phyloP scores from a whole-genome alignment of 2,888 invertebrate genomes.

The Odontothrips loti region DNA sequence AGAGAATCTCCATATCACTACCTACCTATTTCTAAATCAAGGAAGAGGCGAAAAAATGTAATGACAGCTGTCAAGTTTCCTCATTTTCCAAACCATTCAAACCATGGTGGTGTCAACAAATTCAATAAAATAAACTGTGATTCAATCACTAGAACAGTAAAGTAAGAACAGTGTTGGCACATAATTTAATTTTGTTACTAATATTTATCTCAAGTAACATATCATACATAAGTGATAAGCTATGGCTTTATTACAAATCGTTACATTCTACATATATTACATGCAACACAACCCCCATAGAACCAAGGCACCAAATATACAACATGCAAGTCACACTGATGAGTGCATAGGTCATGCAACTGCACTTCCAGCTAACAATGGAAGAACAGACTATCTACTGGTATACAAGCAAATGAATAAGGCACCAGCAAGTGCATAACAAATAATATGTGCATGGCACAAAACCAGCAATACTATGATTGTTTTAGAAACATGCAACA shows the following conservation, averaged over 20 bases:
- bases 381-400: background rate
- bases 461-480: background rate
- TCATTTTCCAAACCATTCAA: background rate
- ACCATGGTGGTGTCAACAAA: background rate
- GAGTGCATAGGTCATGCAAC: background rate
- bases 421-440: constrained; percentile 2
- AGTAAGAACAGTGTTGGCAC: constrained; percentile 5
- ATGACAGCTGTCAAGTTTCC: no score
- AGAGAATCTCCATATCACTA: no score
- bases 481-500: background rate
- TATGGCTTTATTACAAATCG: background rate
- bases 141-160: background rate
- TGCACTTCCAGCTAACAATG: background rate
- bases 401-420: background rate
- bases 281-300: constrained; percentile 11
- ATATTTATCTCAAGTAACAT: background rate
- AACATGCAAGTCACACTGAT: constrained; percentile 9
- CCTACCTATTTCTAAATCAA: no score
- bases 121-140: background rate
- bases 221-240: constrained; percentile 2
- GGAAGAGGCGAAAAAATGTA: no score
- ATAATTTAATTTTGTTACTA: constrained; percentile 1
- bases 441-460: constrained; percentile 14
- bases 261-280: background rate
- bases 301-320: constrained; percentile 20